Evolutionary conservation across 2,888 invertebrate genomes (phyloP), one percentile per base, ranked within the genome.

Genomic region (Agapostemon virescens): DNA sequence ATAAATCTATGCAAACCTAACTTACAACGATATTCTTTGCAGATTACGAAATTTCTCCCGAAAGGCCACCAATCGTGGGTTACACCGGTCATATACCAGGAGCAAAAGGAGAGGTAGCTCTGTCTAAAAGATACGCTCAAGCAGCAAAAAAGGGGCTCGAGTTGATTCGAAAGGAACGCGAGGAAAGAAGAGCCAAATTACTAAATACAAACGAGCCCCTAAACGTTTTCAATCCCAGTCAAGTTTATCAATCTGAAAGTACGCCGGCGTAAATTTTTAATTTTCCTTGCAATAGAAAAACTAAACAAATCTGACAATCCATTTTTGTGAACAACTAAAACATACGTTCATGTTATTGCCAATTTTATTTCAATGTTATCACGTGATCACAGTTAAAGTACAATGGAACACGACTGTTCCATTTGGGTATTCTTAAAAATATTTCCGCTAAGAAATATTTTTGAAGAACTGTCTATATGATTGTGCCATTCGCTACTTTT

Each of bases 31-130:
- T 61, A 17, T 33, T 55, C 26, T 70, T 82, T 77, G 93, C 93
- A 95, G 95, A 95, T 87, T 94, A 95, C 84, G 92, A 93, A 91
- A 94, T 94, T 83, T 95, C 95, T 11, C 94, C 95, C 0, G 95
- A 95, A 89, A 94, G 94, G 86, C 96, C 96, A 30, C 96, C 96
- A 23, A 96, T 96, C 87, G 95, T 96, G 0, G 96, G 96, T 13
- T 96, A 96, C 91, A 96, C 96, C 0, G 96, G 96, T 5, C 96
- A 96, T 90, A 96, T 96, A 80, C 96, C 96, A 5, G 93, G 95
- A 66, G 95, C 95, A 71, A 95, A 94, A 88, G 95, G 95, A 20
- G 95, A 96, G 90, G 94, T 95, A 0, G 95, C 95, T 0, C 93
- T 96, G n/a, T 95, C 95, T 78, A 95, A 95, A 89, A 92, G 95